Conservation (phyloP, 1,140 invertebrate species). For the Plutomurus gul region DNA sequence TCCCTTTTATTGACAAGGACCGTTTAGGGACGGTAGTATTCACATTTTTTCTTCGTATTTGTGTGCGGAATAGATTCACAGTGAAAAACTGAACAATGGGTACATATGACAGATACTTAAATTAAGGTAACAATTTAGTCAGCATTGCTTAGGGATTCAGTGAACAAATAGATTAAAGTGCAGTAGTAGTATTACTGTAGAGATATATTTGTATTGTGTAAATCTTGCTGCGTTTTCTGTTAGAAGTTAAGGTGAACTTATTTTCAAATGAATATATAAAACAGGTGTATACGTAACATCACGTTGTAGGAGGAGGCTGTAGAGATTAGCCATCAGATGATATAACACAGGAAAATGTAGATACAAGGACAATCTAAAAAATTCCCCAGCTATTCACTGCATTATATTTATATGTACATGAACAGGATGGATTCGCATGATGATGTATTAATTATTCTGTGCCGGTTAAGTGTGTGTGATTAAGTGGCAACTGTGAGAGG, state of each 20-base stretch:
- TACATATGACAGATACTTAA: too few relatives aligned
- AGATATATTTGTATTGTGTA: background rate
- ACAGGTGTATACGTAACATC: background rate
- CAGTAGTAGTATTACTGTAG: background rate
- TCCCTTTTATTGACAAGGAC: background rate
- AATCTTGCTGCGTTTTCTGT: too few relatives aligned
- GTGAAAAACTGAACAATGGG: too few relatives aligned
- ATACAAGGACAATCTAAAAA: background rate
- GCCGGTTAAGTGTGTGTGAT: background rate
- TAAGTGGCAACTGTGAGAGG: background rate
- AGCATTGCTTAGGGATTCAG: too few relatives aligned
- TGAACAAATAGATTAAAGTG: background rate
- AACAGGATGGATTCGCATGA: background rate
- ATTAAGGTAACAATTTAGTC: too few relatives aligned
- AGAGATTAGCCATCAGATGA: too few relatives aligned
- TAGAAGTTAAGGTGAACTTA: too few relatives aligned
- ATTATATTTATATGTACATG: background rate
- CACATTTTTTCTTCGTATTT: background rate
- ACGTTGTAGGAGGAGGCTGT: too few relatives aligned
- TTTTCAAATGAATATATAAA: background rate
- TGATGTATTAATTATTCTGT: constrained; percentile 16
- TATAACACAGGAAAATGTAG: too few relatives aligned
- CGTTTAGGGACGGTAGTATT: too few relatives aligned
- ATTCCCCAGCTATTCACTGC: too few relatives aligned
- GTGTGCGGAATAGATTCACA: background rate